Evolutionary conservation across 2,888 invertebrate genomes (phyloP).

Genomic region (Pelosia muscerda): DNA sequence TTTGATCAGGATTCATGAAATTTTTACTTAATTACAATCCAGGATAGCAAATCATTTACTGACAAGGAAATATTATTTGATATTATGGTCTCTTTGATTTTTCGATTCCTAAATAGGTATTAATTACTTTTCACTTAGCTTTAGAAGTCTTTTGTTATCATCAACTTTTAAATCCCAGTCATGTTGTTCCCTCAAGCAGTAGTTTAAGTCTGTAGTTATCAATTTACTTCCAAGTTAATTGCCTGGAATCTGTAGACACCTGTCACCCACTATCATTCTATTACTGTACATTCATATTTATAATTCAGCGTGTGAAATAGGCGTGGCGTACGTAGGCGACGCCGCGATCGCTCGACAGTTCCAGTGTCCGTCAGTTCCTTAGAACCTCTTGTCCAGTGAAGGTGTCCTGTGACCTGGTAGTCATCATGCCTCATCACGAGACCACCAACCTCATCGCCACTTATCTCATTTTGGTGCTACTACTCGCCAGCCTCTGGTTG

Average conservation of each 20-base stretch:
- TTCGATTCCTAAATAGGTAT: neutral
- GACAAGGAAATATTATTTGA: neutral
- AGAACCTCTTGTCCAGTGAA: constrained; percentile 74
- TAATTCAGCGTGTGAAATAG: constrained; percentile 64
- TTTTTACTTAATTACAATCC: neutral
- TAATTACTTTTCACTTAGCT: neutral
- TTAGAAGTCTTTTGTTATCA: neutral
- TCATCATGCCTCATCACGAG: constrained; percentile 87
- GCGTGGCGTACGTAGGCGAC: constrained; percentile 69
- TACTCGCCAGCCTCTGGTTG: constrained; percentile 89
- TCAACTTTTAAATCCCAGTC: neutral
- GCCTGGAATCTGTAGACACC: constrained; percentile 52
- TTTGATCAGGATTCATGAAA: neutral
- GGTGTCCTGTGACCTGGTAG: constrained; percentile 59
- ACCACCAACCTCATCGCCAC: constrained; percentile 90
- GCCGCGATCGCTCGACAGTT: constrained; percentile 55
- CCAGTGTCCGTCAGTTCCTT: constrained; percentile 70
- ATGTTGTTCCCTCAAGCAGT: neutral
- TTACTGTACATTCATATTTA: constrained; percentile 70
- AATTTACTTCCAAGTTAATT: constrained; percentile 28
- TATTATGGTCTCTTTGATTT: neutral
- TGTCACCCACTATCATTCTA: constrained; percentile 64
- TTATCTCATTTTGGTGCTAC: constrained; percentile 89
- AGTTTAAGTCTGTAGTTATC: neutral
- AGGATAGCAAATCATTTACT: neutral